Conservation (phyloP, 2,888 invertebrate genomes). For the Ramazzottius varieornatus region DNA sequence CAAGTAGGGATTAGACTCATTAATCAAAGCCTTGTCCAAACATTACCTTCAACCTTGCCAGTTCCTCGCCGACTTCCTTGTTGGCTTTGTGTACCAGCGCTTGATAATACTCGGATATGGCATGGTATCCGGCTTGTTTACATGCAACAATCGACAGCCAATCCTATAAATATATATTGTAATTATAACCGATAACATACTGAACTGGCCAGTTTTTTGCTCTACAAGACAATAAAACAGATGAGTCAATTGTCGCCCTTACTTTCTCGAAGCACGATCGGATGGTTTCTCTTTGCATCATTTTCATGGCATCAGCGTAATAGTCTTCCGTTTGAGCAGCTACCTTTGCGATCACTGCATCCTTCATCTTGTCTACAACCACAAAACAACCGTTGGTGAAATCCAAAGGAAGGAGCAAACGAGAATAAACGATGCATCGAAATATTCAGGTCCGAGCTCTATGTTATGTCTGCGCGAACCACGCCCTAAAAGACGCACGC, state of each 20-base stretch:
- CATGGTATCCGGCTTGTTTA: constrained; percentile 67
- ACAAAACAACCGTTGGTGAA: background rate
- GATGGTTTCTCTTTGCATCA: constrained; percentile 55
- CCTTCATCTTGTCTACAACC: constrained; percentile 65
- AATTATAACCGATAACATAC: constrained; percentile 6
- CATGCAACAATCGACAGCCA: constrained; percentile 35
- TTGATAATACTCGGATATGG: constrained; percentile 65
- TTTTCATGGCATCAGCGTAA: constrained; percentile 63
- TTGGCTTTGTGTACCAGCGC: constrained; percentile 47
- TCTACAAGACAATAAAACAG: background rate
- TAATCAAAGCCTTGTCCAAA: no score
- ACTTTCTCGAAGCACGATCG: constrained; percentile 67
- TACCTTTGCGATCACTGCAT: constrained; percentile 63
- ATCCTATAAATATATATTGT: constrained; percentile 34
- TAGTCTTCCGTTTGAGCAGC: constrained; percentile 74
- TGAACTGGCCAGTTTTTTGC: no score
- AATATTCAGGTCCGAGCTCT: no score
- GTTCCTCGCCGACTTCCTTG: constrained; percentile 65
- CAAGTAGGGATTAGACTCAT: no score
- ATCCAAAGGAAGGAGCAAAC: background rate
- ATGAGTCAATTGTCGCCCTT: constrained; percentile 8
- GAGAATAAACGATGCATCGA: no score
- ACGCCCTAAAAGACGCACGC: no score
- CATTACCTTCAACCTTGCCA: constrained; percentile 49
- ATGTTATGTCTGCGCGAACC: no score